Evolutionary conservation across 2,797 vertebrate genomes (phyloP).

Genomic region (Ispidina lecontei): DNA sequence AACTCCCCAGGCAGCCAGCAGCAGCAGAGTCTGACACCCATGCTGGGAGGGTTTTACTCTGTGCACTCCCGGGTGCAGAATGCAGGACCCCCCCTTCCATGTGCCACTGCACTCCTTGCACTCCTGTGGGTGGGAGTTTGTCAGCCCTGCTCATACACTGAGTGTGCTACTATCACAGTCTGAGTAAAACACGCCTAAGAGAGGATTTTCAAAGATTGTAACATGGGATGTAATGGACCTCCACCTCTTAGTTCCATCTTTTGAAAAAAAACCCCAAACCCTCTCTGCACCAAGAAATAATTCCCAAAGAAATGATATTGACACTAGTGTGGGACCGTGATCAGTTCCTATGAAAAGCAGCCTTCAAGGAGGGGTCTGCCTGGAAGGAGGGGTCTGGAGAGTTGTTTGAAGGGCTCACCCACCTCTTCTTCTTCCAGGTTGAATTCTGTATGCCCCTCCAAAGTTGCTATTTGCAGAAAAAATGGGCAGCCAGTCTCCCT

Average conservation of each 20-base stretch:
- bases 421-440: neutral
- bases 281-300: neutral
- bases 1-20: neutral
- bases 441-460: neutral
- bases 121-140: neutral
- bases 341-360: neutral
- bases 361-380: neutral
- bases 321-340: neutral
- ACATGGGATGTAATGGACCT: neutral
- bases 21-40: neutral
- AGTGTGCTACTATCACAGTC: neutral
- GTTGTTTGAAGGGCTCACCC: neutral
- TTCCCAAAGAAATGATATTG: neutral
- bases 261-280: neutral
- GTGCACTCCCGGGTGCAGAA: fast-evolving
- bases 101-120: fast-evolving
- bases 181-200: neutral
- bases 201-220: neutral
- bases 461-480: neutral
- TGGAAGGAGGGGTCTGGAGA: neutral
- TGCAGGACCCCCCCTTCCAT: neutral
- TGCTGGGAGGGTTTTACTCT: fast-evolving
- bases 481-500: neutral
- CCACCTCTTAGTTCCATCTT: neutral
- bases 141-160: fast-evolving